Percentiles rank a stretch among this genome's conserved stretches.
Evolutionary conservation across 2,888 invertebrate species (phyloP).

Genomic region (Alcis repandata): DNA sequence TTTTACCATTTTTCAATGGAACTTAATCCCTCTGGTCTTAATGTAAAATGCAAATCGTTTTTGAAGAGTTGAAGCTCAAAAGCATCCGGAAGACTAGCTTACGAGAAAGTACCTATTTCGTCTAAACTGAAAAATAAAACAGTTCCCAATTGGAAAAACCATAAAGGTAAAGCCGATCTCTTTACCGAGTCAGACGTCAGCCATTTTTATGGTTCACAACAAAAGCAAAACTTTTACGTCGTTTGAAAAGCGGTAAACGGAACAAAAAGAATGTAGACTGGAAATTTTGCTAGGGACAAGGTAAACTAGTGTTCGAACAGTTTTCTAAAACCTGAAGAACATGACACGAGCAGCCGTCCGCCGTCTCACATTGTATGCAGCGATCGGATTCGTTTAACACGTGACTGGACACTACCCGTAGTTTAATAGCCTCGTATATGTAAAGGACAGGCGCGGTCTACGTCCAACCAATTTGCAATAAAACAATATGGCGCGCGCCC

Average conservation of each 20-base stretch:
- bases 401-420: conserved; percentile 81
- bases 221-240: conserved; percentile 32
- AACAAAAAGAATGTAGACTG: conserved; percentile 35
- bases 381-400: conserved; percentile 85
- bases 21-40: not conserved
- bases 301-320: conserved; percentile 54
- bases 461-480: conserved; percentile 86
- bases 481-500: conserved; percentile 81
- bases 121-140: conserved; percentile 13
- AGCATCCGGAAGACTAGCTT: not conserved
- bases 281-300: conserved; percentile 49
- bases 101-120: not conserved
- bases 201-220: conserved; percentile 33
- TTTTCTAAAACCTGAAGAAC: conserved; percentile 60
- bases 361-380: conserved; percentile 74
- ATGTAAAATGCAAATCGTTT: not conserved
- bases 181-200: conserved; percentile 28
- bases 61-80: not conserved
- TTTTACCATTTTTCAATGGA: not conserved
- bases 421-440: conserved; percentile 86
- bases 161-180: conserved; percentile 25
- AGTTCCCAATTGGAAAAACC: conserved; percentile 12
- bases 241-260: conserved; percentile 31
- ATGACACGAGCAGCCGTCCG: conserved; percentile 59
- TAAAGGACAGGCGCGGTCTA: conserved; percentile 84